Base-by-base conservation (phyloP, 2,113 vertebrate genomes). In the Pardalotus punctatus region DNA sequence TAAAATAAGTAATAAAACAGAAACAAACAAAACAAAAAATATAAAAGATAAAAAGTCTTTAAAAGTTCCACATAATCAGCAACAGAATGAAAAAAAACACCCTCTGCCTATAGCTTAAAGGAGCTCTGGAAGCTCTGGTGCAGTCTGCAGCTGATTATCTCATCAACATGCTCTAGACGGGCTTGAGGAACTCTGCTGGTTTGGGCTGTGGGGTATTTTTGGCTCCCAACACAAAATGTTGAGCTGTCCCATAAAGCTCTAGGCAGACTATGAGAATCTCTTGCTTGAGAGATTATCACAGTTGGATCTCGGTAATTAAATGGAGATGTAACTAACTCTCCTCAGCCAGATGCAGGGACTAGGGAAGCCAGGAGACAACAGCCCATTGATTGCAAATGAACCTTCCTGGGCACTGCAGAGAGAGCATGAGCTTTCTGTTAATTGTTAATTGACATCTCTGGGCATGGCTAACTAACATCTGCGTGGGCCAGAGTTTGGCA, bases 1-100 rank as follows among this genome's bases (percentile, higher is more conserved):
- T 81, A 80, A 94, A 93, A 92, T 82, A 87, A 87, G 81, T 65
- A 86, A 91, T 94, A 89, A 84, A 93, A 3, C 31, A 88, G 71
- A 93, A 67, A 94, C 4, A 67, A 93, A 94, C 65, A 80, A 95
- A 82, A 42, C 3, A 10, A 58, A 89, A 88, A 92, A 82, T 77
- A 90, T 47, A 85, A 88, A 93, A 88, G 27, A 93, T 35, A 76
- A 89, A 91, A 91, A 53, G 40, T 23, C 15, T 54, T 76, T 87
- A 65, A 61, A 90, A 88, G 67, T 66, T 83, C 33, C 38, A 77
- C 23, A 82, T 62, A 86, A 86, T 93, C 85, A 82, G 62, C 53
- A 85, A 43, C 20, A 85, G 53, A 91, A 80, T 48, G 17, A 33
- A 80, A 82, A 89, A 81, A 42, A 36, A 1, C 20, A 65, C 31